Evolutionary conservation across 2,797 vertebrate species (phyloP).

Genomic region (Okamejei kenojei): DNA sequence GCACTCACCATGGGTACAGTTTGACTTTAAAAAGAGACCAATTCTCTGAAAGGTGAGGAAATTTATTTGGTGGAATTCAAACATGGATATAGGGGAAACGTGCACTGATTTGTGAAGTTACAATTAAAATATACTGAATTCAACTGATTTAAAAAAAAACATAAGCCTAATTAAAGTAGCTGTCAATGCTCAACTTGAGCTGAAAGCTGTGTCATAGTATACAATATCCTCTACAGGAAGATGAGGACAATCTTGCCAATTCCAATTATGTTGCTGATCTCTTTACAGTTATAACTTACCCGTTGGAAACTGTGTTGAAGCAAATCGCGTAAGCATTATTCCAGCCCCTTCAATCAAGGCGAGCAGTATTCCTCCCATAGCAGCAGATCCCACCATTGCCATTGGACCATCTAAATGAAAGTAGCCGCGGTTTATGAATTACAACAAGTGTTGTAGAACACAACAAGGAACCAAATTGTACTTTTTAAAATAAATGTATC

Average conservation of each 20-base stretch:
- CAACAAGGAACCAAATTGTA: neutral
- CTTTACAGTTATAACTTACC: slow-evolving; percentile 60
- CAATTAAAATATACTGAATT: neutral
- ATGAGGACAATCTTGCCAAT: neutral
- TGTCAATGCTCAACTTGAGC: neutral
- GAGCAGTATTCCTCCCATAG: slow-evolving; percentile 90
- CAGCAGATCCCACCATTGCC: slow-evolving; percentile 91
- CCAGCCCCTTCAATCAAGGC: slow-evolving; percentile 94
- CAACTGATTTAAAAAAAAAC: neutral
- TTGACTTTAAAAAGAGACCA: too few relatives aligned
- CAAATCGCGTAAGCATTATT: slow-evolving; percentile 85
- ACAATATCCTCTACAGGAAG: neutral
- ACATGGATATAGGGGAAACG: too few relatives aligned
- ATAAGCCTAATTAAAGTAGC: neutral
- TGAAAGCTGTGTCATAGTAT: neutral
- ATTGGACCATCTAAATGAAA: slow-evolving; percentile 74
- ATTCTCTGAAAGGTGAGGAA: too few relatives aligned
- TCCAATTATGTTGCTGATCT: neutral
- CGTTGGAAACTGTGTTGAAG: slow-evolving; percentile 82
- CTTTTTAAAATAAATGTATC: neutral
- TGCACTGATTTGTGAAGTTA: neutral
- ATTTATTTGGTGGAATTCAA: too few relatives aligned
- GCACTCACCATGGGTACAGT: too few relatives aligned
- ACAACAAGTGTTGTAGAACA: neutral
- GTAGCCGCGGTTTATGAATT: neutral